Conservation (phyloP, 2,113 vertebrate species). For the Vanacampus margaritifer region DNA sequence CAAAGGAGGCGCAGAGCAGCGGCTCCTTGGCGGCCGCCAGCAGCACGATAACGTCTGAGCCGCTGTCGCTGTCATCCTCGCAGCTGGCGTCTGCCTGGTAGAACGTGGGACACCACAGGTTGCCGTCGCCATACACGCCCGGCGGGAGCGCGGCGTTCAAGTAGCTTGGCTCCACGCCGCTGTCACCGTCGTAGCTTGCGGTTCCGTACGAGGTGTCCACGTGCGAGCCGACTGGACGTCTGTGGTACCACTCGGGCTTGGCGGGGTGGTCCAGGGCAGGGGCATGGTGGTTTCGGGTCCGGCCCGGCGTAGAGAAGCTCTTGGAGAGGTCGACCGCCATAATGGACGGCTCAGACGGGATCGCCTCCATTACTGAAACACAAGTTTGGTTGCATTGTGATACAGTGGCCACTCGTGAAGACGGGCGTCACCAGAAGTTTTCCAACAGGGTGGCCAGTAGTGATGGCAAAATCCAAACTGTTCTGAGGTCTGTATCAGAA, state of each 20-base stretch:
- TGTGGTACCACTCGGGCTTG: constrained; percentile 65
- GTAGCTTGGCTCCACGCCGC: constrained; percentile 38
- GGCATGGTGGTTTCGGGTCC: constrained; percentile 31
- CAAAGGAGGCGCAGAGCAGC: constrained; percentile 46
- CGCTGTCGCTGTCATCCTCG: constrained; percentile 61
- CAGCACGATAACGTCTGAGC: constrained; percentile 65
- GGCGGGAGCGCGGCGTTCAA: constrained; percentile 37
- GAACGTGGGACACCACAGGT: constrained; percentile 53
- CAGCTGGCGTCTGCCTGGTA: constrained; percentile 51
- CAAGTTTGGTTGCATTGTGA: neutral
- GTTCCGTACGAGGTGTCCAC: constrained; percentile 37
- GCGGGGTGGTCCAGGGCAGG: constrained; percentile 58
- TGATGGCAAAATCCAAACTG: too few species aligned
- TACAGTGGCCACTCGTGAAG: neutral
- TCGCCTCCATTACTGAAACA: constrained; percentile 46
- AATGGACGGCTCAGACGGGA: constrained; percentile 54
- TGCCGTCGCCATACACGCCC: constrained; percentile 29
- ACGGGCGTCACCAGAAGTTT: too few species aligned
- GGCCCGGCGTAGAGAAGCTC: constrained; percentile 46
- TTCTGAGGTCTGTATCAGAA: too few species aligned
- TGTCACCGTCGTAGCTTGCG: constrained; percentile 20
- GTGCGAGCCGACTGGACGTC: constrained; percentile 40
- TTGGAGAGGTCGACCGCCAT: constrained; percentile 67
- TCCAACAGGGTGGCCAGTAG: too few species aligned
- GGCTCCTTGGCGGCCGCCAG: constrained; percentile 59